Base-by-base conservation (phyloP, 2,113 vertebrate species). In the Hippoglossus stenolepis region DNA sequence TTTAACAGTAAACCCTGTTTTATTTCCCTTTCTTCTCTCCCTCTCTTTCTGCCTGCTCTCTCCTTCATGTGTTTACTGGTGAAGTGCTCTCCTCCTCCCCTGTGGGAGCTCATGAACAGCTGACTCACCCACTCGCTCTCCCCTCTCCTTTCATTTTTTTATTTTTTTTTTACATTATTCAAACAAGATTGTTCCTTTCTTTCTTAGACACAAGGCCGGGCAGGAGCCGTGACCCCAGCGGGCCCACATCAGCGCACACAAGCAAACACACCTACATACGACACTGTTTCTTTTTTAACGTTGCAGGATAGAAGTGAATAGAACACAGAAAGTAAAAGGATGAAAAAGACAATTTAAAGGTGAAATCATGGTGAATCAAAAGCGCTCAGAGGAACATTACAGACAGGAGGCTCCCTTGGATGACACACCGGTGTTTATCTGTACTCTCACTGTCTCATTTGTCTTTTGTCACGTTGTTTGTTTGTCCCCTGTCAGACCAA, bases 91-190 rank as follows among this genome's bases (percentile, higher is more conserved):
- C 83, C 75, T 77, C 75, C 82, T 76, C 73, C 66, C 87, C 86
- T 57, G 73, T 75, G 85, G 87, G 86, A 89, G 83, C 79, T 69
- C 74, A 74, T 59, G 67, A 85, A 84, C 81, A 84, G 89, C 82
- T 91, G 87, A 90, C 90, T 90, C 88, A 87, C 73, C 49, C 61
- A 20, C 72, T 82, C 59, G 18, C 60, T 65, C 61, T 54, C 56
- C 28, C 31, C 53, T 64, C 61, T 64, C 61, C 65, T 85, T 90
- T 86, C 54, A 62, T 82, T 84, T 82, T 21, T 84, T 82, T 21
- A 6, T 2, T 62, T 40, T 63, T 40, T 63, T 21, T 75, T 75
- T 77, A 82, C 80, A 80, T 87, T 83, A 86, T 86, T 85, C 77
- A 86, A 87, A 88, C 83, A 57, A 81, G 60, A n/a, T n/a, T n/a